Evolutionary conservation across 2,113 vertebrate species (phyloP).

Genomic region (Pycnonotus jocosus): DNA sequence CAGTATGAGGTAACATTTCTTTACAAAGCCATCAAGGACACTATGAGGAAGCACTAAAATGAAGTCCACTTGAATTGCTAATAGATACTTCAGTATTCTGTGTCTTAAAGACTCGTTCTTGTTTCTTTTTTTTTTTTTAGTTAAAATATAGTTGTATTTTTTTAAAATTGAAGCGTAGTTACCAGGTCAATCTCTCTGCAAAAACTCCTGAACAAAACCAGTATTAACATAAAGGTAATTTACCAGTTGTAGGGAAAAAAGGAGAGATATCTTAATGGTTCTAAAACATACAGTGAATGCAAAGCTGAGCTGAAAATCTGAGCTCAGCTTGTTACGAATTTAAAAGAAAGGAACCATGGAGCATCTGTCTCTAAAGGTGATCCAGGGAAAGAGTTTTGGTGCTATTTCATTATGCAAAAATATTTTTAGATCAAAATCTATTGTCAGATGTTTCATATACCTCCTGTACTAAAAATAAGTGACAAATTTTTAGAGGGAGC

Average conservation of each 20-base stretch:
- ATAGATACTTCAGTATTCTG: neutral
- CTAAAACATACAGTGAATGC: neutral
- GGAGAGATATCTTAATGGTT: neutral
- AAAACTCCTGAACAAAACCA: neutral
- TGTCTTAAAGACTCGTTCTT: neutral
- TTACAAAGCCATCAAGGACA: neutral
- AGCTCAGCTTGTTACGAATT: neutral
- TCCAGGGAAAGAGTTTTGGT: neutral
- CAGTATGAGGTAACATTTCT: slow-evolving; percentile 9
- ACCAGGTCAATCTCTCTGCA: neutral
- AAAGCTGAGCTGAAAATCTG: neutral
- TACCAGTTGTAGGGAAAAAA: neutral
- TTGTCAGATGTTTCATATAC: neutral
- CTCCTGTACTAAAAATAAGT: neutral
- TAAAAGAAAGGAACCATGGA: neutral
- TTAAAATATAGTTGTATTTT: neutral
- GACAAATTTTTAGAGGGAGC: neutral
- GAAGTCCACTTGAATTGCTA: neutral
- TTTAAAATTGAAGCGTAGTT: neutral
- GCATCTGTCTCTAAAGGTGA: neutral
- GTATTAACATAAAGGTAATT: neutral
- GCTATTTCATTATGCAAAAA: neutral
- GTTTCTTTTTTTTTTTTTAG: neutral
- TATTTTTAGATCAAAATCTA: neutral
- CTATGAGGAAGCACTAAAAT: neutral